phyloP scores from a whole-genome alignment of 1,140 invertebrate genomes.

The Ephestia elutella region DNA sequence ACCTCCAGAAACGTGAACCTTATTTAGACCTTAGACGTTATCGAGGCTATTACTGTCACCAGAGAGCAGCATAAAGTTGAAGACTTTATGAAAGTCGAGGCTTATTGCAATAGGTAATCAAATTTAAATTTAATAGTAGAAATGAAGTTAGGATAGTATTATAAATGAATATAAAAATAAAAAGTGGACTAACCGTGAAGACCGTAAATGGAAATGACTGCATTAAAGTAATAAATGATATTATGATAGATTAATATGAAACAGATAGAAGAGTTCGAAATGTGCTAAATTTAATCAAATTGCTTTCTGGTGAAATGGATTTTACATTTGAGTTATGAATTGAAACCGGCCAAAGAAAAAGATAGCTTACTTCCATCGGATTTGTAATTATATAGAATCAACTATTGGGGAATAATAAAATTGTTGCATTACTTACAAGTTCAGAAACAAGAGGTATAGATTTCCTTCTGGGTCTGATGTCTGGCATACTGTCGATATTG shows the following conservation, averaged over 20 bases:
- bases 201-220: conserved; percentile 4
- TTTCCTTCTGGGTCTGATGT: conserved; percentile 96
- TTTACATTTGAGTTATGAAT: conserved; percentile 22
- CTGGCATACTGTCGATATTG: conserved; percentile 99
- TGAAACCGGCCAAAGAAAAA: conserved; percentile 59
- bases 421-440: conserved; percentile 87
- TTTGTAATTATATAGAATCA: conserved; percentile 25
- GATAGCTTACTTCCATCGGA: conserved; percentile 49
- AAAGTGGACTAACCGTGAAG: conserved; percentile 2
- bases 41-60: not conserved
- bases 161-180: conserved; percentile 4
- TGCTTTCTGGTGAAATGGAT: conserved; percentile 7
- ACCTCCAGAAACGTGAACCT: conserved; percentile 21
- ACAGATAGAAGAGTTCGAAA: not conserved
- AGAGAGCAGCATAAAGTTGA: not conserved
- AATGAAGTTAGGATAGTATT: not conserved
- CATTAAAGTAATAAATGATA: conserved; percentile 3
- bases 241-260: conserved; percentile 2
- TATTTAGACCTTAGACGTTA: conserved; percentile 17
- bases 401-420: conserved; percentile 21
- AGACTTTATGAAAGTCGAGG: not conserved
- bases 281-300: not conserved
- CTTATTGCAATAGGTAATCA: not conserved
- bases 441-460: conserved; percentile 99
- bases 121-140: not conserved